Evolutionary conservation across 2,888 invertebrate genomes (phyloP), one percentile per base, ranked within the genome.

Genomic region (Anarsia innoxiella): DNA sequence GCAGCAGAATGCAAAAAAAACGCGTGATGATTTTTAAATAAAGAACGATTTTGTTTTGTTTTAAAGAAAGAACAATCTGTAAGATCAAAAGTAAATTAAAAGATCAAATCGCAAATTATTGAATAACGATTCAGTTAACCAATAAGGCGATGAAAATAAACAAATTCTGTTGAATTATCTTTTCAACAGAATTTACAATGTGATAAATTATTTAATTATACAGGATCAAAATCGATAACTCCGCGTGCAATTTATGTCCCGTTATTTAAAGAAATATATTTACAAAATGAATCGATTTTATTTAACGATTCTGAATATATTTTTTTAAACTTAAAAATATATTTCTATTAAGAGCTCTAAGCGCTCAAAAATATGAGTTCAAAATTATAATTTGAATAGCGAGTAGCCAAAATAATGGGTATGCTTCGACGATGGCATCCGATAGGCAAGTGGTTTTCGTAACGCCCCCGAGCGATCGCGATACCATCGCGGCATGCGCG

Each of bases 391-490:
- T 71, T 66, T 61, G 59, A 64, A 67, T 67, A 59, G 57, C 62
- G 70, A 76, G 77, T 76, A 80, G 78, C 76, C 69, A 70, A 79
- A 80, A 78, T 78, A 71, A 75, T 73, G 68, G 62, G 67, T 63
- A 56, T 63, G 66, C 53, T 67, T 61, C 58, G 57, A 51, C 61
- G 75, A 79, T 80, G 66, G 70, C 66, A 76, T 74, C 67, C 66
- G 75, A 77, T 77, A 78, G 71, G 74, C 76, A 80, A 80, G 78
- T 77, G 74, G 77, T 78, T 82, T 77, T 82, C 76, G 78, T 73
- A 77, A 80, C 80, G 82, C 79, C 79, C 76, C 74, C 67, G 49
- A 65, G 76, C 72, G 60, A 25, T 62, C n/a, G 56, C 53, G 80
- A 82, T 78, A 70, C 42, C 47, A 80, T 79, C 78, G 41, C 47